Base-by-base conservation (phyloP, 2,113 vertebrate species). In the Brienomyrus brachyistius region DNA sequence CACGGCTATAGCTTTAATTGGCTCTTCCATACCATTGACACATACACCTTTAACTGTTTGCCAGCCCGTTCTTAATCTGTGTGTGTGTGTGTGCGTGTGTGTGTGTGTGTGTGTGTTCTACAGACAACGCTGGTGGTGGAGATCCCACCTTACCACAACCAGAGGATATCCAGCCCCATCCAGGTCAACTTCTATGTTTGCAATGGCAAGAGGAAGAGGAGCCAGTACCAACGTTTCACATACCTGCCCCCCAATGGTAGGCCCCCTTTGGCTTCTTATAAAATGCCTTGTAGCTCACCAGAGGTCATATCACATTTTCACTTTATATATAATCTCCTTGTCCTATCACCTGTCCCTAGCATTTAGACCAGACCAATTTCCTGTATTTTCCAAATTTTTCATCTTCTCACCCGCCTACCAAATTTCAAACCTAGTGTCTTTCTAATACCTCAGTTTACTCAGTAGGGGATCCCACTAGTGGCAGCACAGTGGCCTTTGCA, bases 151-250 rank as follows among this genome's bases (percentile, higher is more conserved):
- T 99, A 99, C 92, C 97, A 97, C 91, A 99, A 97, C 93, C 98
- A 98, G 95, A 97, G 97, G 91, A 97, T 99, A 94, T 96, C 96
- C 93, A 98, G 94, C 93, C 98, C 98, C 0, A 96, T 98, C 90
- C 97, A 97, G 89, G 98, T 99, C 89, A 98, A 97, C 94, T 99
- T 99, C 96, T 99, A 99, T 21, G 97, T 99, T 91, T 99, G 98
- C 97, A 99, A 99, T 0, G 98, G 98, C 91, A 99, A 99, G 94
- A 95, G 98, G 93, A 99, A 99, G 96, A 97, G 98, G 92, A 99
- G 98, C 96, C 98, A 99, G 93, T 97, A 95, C 94, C 98, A 99
- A 92, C 96, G 95, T 93, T 99, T 99, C 96, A 98, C 97, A 93
- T 99, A 98, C 95, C 97, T 99, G 90, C 97, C 98, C 90, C 96